These are phyloP conservation scores for Theodoxus fluviatilis DNA, from an alignment of 2,888 invertebrate genomes.

Conservation along the genomic window DNA sequence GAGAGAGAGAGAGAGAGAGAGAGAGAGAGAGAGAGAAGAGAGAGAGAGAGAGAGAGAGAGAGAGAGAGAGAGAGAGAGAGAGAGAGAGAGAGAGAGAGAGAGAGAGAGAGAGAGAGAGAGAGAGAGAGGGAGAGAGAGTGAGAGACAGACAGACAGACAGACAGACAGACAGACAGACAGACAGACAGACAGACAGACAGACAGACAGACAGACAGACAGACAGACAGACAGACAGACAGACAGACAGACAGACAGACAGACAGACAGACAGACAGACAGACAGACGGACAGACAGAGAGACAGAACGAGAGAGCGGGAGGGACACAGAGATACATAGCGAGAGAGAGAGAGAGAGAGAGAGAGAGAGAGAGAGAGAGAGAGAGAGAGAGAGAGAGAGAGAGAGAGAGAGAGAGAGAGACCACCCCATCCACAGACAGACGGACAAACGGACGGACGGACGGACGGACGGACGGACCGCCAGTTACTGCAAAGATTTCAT, in stretches of 20 bases:
- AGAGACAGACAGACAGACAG: constrained; percentile 6
- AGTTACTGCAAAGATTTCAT: too few relatives aligned
- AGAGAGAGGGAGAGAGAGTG: constrained; percentile 16
- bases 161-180: neutral
- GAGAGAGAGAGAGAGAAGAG: neutral
- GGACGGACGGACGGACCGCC: too few relatives aligned
- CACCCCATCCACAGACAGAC: neutral
- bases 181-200: neutral
- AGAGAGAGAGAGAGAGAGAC: constrained; percentile 25
- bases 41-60: too few relatives aligned
- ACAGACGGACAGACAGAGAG: neutral
- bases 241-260: neutral
- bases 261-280: neutral
- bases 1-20: constrained; percentile 7
- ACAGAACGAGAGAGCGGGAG: neutral
- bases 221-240: too few relatives aligned
- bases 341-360: constrained; percentile 5
- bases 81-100: constrained; percentile 1
- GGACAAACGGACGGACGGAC: too few relatives aligned
- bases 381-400: constrained; percentile 26
- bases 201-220: too few relatives aligned
- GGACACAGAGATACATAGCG: constrained; percentile 19
- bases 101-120: constrained; percentile 15
- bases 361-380: constrained; percentile 19
- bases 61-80: neutral